These are phyloP conservation scores for Drosophila truncata DNA, from an alignment of 1,140 invertebrate genomes.

Conservation along the genomic window DNA sequence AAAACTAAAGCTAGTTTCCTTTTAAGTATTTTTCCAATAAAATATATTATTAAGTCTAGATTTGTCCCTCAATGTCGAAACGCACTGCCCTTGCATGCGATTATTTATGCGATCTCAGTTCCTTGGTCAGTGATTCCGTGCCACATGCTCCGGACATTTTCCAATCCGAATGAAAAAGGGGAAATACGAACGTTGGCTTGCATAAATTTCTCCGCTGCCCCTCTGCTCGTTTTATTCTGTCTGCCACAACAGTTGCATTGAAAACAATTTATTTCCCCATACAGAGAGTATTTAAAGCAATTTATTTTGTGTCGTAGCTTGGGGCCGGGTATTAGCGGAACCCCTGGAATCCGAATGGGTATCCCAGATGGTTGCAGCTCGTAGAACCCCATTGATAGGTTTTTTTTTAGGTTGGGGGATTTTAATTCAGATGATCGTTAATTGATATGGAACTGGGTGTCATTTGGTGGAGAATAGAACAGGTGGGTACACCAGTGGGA, in stretches of 20 bases:
- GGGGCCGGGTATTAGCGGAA: conserved; percentile 36
- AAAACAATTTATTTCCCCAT: conserved; percentile 80
- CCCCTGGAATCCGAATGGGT: conserved; percentile 8
- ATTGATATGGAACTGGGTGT: conserved; percentile 55
- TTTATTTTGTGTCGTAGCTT: conserved; percentile 67
- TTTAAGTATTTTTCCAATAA: no score
- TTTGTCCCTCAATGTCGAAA: background rate
- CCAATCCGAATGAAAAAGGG: conserved; percentile 39
- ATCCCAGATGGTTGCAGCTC: conserved; percentile 16
- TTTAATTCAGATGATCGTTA: conserved; percentile 10
- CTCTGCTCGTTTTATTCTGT: conserved; percentile 27
- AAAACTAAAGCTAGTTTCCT: background rate
- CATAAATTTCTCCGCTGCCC: conserved; percentile 61
- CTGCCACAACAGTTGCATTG: conserved; percentile 68
- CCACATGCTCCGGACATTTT: conserved; percentile 29
- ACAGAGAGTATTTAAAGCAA: conserved; percentile 67
- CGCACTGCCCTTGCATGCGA: conserved; percentile 6
- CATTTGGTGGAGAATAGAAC: conserved; percentile 35
- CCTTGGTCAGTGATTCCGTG: conserved; percentile 26
- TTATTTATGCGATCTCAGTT: conserved; percentile 40
- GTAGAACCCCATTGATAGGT: conserved; percentile 31
- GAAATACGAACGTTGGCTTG: conserved; percentile 66
- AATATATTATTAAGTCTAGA: background rate
- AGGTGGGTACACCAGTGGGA: conserved; percentile 31
- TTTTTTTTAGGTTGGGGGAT: conserved; percentile 2